Conservation (phyloP, 2,113 vertebrate species). For the Lepisosteus osseus region DNA sequence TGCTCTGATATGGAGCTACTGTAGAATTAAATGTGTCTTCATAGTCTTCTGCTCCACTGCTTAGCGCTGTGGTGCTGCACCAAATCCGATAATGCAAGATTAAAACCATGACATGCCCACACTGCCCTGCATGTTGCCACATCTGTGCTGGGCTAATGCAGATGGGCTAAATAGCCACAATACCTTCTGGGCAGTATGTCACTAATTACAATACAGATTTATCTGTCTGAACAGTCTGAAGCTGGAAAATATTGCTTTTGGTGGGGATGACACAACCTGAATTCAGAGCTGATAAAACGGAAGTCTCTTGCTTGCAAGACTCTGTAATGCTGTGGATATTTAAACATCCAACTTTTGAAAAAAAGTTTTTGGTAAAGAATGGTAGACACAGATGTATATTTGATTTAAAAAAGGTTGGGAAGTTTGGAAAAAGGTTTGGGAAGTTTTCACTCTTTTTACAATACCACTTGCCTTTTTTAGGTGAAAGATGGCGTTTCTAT, state of each 20-base stretch:
- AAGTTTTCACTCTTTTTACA: too few species aligned
- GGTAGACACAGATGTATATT: too few species aligned
- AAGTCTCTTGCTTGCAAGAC: too few species aligned
- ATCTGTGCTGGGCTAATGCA: slow-evolving; percentile 6
- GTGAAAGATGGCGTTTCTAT: too few species aligned
- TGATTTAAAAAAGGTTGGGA: too few species aligned
- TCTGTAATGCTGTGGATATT: too few species aligned
- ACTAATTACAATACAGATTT: slow-evolving; percentile 20
- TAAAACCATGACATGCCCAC: slow-evolving; percentile 26
- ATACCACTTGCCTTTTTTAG: too few species aligned
- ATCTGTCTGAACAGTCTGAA: neutral
- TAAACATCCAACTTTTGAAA: too few species aligned
- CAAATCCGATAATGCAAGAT: slow-evolving; percentile 48
- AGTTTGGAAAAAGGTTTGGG: too few species aligned
- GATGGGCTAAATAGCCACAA: slow-evolving; percentile 16
- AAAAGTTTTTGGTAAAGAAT: too few species aligned
- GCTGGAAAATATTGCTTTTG: neutral
- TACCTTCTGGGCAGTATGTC: slow-evolving; percentile 23
- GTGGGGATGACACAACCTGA: too few species aligned
- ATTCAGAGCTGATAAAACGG: neutral
- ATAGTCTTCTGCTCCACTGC: slow-evolving; percentile 38
- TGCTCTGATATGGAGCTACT: slow-evolving; percentile 20
- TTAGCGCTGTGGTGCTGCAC: slow-evolving; percentile 25
- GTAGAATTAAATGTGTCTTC: slow-evolving; percentile 28
- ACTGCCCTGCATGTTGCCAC: slow-evolving; percentile 26